A percentile compares a stretch with the other conserved stretches of the same genome.
Evolutionary conservation across 2,113 vertebrate genomes (phyloP).

Genomic region (Cyrtonyx montezumae): DNA sequence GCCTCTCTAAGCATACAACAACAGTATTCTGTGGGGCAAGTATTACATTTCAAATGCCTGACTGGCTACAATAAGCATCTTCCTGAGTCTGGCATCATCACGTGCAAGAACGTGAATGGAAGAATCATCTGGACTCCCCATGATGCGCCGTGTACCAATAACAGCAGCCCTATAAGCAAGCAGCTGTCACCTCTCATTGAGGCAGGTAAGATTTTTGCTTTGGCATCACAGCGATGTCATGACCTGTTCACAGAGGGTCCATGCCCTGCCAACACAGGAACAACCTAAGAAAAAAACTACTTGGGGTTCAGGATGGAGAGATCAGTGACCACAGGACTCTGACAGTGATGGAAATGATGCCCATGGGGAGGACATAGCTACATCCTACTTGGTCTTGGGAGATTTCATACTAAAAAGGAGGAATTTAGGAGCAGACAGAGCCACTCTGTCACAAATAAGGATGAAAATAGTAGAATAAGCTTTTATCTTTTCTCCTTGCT

Average conservation of each 20-base stretch:
- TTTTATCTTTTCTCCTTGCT: neutral
- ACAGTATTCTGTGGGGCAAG: neutral
- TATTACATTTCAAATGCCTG: conserved; percentile 42
- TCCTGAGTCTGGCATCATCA: neutral
- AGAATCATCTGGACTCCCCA: neutral
- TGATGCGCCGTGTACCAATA: neutral
- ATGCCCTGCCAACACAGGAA: neutral
- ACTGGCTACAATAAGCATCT: neutral
- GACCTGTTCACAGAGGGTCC: neutral
- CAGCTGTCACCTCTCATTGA: neutral
- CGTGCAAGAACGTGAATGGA: neutral
- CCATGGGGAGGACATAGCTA: neutral
- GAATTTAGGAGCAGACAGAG: neutral
- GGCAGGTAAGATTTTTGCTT: neutral
- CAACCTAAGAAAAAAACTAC: neutral
- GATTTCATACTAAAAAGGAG: neutral
- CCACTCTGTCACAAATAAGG: too few relatives aligned
- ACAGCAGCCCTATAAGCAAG: neutral
- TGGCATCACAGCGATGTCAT: neutral
- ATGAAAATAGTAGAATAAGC: neutral
- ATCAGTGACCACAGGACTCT: neutral
- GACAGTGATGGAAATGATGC: neutral
- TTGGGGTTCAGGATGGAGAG: neutral
- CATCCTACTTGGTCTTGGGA: neutral
- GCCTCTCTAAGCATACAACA: accelerated